These are phyloP conservation scores for Neotoma lepida DNA, from an alignment of 2,113 vertebrate genomes.

Conservation along the genomic window DNA sequence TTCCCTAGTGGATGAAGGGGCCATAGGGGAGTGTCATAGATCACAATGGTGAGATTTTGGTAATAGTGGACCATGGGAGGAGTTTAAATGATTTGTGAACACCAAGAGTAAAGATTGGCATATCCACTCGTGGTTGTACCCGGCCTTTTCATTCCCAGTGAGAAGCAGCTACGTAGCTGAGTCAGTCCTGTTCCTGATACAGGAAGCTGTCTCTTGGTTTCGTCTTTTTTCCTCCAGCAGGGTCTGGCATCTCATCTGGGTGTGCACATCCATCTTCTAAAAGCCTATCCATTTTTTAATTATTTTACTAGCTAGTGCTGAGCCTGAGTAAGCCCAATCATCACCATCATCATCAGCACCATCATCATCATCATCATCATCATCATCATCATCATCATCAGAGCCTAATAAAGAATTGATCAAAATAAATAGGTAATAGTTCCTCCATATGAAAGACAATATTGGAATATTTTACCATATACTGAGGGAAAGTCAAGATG, in stretches of 20 bases:
- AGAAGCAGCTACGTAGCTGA: background rate
- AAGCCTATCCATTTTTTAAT: background rate
- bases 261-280: background rate
- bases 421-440: background rate
- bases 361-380: too few species aligned
- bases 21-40: background rate
- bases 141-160: background rate
- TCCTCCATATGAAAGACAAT: background rate
- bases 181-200: background rate
- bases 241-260: background rate
- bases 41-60: background rate
- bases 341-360: too few species aligned
- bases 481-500: too few species aligned
- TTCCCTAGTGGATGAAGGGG: background rate
- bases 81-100: background rate
- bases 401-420: background rate
- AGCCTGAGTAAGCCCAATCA: background rate
- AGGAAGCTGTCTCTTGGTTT: background rate
- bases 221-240: background rate
- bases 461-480: too few species aligned
- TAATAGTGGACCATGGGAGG: background rate
- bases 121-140: background rate
- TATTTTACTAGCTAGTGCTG: background rate
- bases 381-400: background rate
- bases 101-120: background rate